Percentiles rank a stretch among this genome's conserved stretches.
Conservation (phyloP, 30 jellyfish, hydroid and myxozoan species). For the Hydractinia echinata region DNA sequence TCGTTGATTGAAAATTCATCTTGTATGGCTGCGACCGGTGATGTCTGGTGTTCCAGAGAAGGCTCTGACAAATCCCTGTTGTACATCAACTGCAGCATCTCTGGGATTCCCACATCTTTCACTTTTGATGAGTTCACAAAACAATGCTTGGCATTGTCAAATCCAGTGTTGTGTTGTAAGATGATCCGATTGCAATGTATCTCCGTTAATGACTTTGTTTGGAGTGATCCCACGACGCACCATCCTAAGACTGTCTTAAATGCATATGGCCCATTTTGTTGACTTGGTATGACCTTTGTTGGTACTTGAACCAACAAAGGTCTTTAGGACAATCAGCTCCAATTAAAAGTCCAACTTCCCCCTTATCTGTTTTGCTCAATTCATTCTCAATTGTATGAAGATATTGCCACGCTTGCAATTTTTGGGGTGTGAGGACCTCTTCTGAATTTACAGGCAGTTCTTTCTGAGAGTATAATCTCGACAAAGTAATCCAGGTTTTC, state of each 20-base stretch:
- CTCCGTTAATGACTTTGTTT: neutral
- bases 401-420: neutral
- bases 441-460: neutral
- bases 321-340: slow-evolving; percentile 34
- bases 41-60: neutral
- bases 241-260: slow-evolving; percentile 32
- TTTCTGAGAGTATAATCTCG: neutral
- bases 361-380: neutral
- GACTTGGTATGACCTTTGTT: slow-evolving; percentile 22
- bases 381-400: neutral
- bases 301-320: no score
- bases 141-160: neutral
- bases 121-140: neutral
- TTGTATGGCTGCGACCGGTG: neutral
- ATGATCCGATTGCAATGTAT: neutral
- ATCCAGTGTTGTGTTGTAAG: neutral
- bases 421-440: neutral
- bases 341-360: slow-evolving; percentile 23
- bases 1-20: neutral
- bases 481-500: neutral
- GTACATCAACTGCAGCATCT: neutral
- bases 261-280: slow-evolving; percentile 40
- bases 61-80: neutral
- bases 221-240: slow-evolving; percentile 36
- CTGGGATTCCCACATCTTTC: neutral